Evolutionary conservation across 2,888 invertebrate species (phyloP).

Genomic region (Stictocephala bisonia): DNA sequence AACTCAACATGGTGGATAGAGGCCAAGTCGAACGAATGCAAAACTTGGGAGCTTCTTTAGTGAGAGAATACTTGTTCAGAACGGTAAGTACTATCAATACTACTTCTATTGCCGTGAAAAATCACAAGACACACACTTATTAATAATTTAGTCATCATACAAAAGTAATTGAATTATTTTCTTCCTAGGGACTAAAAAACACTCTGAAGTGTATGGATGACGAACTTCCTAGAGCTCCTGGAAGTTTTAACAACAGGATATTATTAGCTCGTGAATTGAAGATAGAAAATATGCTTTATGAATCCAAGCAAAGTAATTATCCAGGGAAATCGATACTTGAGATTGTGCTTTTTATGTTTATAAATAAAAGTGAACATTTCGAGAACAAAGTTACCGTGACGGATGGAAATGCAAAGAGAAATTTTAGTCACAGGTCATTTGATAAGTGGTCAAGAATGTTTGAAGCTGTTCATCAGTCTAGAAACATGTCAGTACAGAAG

Average conservation of each 20-base stretch:
- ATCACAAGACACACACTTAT: slow-evolving; percentile 4
- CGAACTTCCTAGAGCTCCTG: slow-evolving; percentile 35
- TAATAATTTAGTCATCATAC: not conserved
- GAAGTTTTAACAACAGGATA: slow-evolving; percentile 41
- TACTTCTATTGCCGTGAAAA: not conserved
- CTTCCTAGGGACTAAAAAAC: slow-evolving; percentile 41
- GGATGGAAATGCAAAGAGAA: not conserved
- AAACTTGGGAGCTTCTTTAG: slow-evolving; percentile 37
- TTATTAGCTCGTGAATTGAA: slow-evolving; percentile 37
- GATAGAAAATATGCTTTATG: slow-evolving; percentile 27
- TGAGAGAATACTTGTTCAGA: slow-evolving; percentile 47
- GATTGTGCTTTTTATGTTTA: slow-evolving; percentile 27
- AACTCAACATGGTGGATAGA: slow-evolving; percentile 22
- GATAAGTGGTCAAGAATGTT: slow-evolving; percentile 15
- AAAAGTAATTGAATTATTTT: slow-evolving; percentile 15
- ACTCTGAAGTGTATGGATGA: slow-evolving; percentile 42
- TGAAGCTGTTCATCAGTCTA: not conserved
- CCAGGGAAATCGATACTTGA: slow-evolving; percentile 44
- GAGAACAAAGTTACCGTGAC: not conserved
- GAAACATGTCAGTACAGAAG: slow-evolving; percentile 5
- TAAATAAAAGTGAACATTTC: not conserved
- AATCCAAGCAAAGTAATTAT: slow-evolving; percentile 33
- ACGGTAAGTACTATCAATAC: slow-evolving; percentile 37
- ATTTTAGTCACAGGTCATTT: not conserved
- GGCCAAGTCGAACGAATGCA: not conserved